Base-by-base conservation (phyloP, 2,113 vertebrate genomes). In the Vidua chalybeata region DNA sequence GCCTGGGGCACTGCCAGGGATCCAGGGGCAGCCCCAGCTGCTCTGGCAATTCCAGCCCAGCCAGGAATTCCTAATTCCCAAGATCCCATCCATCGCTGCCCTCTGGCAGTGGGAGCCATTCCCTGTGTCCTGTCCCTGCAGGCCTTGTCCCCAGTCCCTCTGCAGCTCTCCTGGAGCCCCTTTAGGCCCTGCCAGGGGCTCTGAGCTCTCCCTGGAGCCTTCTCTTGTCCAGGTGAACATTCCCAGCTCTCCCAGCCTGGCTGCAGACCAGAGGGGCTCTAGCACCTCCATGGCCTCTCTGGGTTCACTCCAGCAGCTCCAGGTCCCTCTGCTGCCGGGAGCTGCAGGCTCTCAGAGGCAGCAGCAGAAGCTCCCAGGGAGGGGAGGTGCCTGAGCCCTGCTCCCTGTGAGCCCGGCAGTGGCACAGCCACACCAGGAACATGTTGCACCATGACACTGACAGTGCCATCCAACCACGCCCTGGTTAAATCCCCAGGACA, bases 401-500 rank as follows among this genome's bases (percentile, higher is more conserved):
- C 54, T 76, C 41, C 56, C 89, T 4, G 5, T 0, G 7, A 23
- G 68, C 5, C 10, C 1, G 2, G 39, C 77, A 20, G 11, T 0
- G 6, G 26, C 82, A 37, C 33, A 23, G 64, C 26, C 71, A 10
- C 33, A 14, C 19, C 37, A 58, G 74, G 77, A 84, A 59, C 33
- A 10, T 0, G 0, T 0, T 3, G 61, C 46, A 6, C 43, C 9
- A 3, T 45, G 15, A 18, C 0, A 2, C 6, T 5, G 73, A 14
- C 2, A 22, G 26, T 1, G 26, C 26, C 39, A 33, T 1, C 2
- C 45, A 26, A 15, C 93, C 94, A 48, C 91, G 7, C 78, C 96
- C 88, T 6, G 22, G 3, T 49, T 7, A 71, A 82, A 90, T 11
- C 9, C 80, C 12, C 23, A 1, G 11, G 8, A 43, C 16, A 37